Percentiles rank a stretch among this genome's conserved stretches.
These are phyloP conservation scores for Ellobius talpinus DNA, from an alignment of 2,113 vertebrate genomes.

Conservation along the genomic window DNA sequence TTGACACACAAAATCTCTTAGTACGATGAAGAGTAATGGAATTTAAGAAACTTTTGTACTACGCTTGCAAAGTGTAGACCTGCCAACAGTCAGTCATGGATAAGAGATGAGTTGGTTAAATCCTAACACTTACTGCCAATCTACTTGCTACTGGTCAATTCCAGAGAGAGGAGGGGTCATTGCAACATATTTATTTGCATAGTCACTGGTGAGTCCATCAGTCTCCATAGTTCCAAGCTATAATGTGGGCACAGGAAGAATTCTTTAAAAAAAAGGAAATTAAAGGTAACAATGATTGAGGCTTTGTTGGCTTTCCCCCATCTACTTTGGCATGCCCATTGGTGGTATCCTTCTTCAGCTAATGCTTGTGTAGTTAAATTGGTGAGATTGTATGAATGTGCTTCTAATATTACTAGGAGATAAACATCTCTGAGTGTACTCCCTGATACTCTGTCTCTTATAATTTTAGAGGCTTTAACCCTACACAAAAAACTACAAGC, in stretches of 20 bases:
- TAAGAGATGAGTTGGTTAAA: neutral
- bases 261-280: conserved; percentile 61
- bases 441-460: neutral
- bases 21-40: neutral
- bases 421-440: neutral
- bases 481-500: neutral
- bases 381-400: neutral
- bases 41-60: neutral
- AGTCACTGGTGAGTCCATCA: neutral
- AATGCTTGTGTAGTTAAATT: neutral
- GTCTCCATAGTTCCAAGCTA: neutral
- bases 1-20: neutral
- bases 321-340: neutral
- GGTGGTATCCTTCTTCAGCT: neutral
- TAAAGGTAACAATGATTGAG: neutral
- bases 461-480: neutral
- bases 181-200: neutral
- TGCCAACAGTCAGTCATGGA: neutral
- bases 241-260: neutral
- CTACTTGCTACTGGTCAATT: neutral
- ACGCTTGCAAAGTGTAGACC: no score
- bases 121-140: neutral
- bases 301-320: neutral
- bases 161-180: neutral
- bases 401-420: neutral